Conservation (phyloP, 2,113 vertebrate genomes). For the Jacana jacana region DNA sequence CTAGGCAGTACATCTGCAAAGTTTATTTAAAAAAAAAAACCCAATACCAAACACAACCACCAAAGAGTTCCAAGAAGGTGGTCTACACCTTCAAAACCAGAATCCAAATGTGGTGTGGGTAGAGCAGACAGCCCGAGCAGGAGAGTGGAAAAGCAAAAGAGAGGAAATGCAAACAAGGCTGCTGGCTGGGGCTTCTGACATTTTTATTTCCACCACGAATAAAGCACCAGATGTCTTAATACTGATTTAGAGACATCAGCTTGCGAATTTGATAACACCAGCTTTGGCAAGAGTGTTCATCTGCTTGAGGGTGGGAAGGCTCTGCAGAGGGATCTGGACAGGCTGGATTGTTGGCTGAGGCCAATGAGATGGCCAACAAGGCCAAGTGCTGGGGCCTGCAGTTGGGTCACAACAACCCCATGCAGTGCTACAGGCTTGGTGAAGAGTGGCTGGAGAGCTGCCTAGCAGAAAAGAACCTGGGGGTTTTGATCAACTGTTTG, state of each 20-base stretch:
- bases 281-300: neutral
- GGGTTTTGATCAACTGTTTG: neutral
- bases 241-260: neutral
- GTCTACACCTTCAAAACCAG: neutral
- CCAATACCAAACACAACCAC: neutral
- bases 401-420: neutral
- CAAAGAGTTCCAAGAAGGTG: neutral
- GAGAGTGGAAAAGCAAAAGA: too few relatives aligned
- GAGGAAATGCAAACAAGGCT: too few relatives aligned
- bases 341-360: neutral
- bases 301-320: neutral
- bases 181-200: neutral
- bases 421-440: neutral
- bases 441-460: neutral
- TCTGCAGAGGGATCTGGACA: neutral
- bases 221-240: neutral
- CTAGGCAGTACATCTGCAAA: neutral
- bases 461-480: neutral
- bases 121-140: neutral
- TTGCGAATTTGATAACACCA: neutral
- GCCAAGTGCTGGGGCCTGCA: neutral
- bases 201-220: neutral
- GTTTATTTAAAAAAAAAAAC: neutral
- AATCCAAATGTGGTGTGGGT: rapidly evolving
- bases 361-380: neutral